Evolutionary conservation across 2,113 vertebrate genomes (phyloP).

Genomic region (Bungarus multicinctus): DNA sequence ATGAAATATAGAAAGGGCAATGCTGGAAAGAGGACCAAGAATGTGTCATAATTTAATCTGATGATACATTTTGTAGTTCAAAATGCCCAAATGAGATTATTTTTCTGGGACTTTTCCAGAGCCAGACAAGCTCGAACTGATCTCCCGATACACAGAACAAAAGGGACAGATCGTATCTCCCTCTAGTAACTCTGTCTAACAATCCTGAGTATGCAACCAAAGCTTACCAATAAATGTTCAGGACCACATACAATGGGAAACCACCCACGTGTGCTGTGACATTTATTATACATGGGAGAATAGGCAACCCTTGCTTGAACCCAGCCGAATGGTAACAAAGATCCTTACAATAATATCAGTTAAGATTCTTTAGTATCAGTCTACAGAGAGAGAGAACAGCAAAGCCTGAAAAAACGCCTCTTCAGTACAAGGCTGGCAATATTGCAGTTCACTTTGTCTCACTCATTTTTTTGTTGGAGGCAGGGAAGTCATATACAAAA

Average conservation of each 20-base stretch:
- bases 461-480: not conserved
- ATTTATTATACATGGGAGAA: slow-evolving; percentile 68
- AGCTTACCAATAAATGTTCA: slow-evolving; percentile 62
- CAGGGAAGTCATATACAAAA: not conserved
- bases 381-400: slow-evolving; percentile 35
- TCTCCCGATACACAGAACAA: slow-evolving; percentile 36
- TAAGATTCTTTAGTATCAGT: slow-evolving; percentile 53
- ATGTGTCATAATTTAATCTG: slow-evolving; percentile 37
- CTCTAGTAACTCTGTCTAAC: slow-evolving; percentile 46
- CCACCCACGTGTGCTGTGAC: slow-evolving; percentile 61
- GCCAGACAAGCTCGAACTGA: slow-evolving; percentile 20
- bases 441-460: not conserved
- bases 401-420: slow-evolving; percentile 53
- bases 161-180: slow-evolving; percentile 41
- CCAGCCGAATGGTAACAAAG: slow-evolving; percentile 54
- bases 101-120: slow-evolving; percentile 31
- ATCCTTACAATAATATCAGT: slow-evolving; percentile 54
- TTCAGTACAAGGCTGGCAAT: slow-evolving; percentile 35
- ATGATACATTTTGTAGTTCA: slow-evolving; percentile 35
- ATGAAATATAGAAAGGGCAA: slow-evolving; percentile 26
- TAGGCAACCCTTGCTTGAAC: slow-evolving; percentile 63
- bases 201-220: slow-evolving; percentile 48
- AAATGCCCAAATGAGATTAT: slow-evolving; percentile 26
- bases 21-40: not conserved
- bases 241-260: slow-evolving; percentile 60